phyloP scores from a whole-genome alignment of 2,797 vertebrate genomes.

The Sphenopsis melanotis region DNA sequence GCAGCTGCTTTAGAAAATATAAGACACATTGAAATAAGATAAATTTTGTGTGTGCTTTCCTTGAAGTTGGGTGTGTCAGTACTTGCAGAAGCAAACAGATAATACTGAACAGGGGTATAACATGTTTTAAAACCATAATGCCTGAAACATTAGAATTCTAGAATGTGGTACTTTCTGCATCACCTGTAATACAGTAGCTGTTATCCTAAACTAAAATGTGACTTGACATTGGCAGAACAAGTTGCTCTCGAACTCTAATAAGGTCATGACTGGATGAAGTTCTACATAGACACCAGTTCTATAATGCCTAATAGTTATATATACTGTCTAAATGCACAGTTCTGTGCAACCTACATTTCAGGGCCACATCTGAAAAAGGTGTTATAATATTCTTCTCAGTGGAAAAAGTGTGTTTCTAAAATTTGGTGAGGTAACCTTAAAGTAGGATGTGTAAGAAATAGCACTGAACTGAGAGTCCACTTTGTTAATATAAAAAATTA shows the following conservation, averaged over 20 bases:
- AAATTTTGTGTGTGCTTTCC: background rate
- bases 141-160: background rate
- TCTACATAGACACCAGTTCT: background rate
- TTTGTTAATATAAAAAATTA: background rate
- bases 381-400: background rate
- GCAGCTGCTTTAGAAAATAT: background rate
- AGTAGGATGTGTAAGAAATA: background rate
- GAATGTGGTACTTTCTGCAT: background rate
- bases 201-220: background rate
- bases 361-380: background rate
- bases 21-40: background rate
- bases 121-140: background rate
- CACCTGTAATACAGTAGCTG: background rate
- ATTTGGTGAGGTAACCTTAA: background rate
- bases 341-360: background rate
- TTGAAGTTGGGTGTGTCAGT: background rate
- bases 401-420: background rate
- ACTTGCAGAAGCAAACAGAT: background rate
- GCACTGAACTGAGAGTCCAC: background rate
- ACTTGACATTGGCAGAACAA: background rate
- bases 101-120: background rate
- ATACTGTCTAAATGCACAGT: background rate
- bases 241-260: background rate
- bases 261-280: background rate
- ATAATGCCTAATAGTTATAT: background rate